Base-by-base conservation (phyloP, 2,797 vertebrate genomes). In the Moxostoma hubbsi region DNA sequence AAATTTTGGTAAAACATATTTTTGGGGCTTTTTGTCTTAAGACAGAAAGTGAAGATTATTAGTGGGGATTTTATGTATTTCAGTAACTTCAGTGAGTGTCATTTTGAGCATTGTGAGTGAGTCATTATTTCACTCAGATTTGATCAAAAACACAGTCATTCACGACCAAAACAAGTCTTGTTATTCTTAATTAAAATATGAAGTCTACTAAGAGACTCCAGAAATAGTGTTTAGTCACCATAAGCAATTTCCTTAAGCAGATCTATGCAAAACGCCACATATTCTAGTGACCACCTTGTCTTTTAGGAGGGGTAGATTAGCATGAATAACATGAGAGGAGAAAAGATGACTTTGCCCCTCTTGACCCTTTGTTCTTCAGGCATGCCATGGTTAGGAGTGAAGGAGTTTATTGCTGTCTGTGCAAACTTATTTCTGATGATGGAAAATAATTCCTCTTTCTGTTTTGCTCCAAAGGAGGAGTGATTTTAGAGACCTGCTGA, bases 401-500 rank as follows among this genome's bases (percentile, higher is more conserved):
- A 73, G 50, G 45, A 66, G 49, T 71, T 75, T 76, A 65, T 71
- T 57, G 46, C 62, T 58, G 51, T 70, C 73, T 76, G 67, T 77
- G 74, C 51, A 77, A 81, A 75, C 61, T 43, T 9, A 75, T 54
- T 68, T 75, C 72, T 55, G 47, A 36, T 55, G 62, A 68, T 45
- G 6, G 5, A 36, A 36, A 36, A 4, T 3, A 36, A 36, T 5
- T 36, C 36, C 36, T 65, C 72, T 66, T 16, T 10, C 47, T 58
- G 69, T 73, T 76, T 77, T 80, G 65, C 73, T 73, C 64, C 82
- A 13, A 77, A 64, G 77, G 79, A 68, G 57, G 74, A 68, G 74
- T 78, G 66, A 82, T 82, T 82, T 74, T 58, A 77, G 69, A 80
- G 72, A 55, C 77, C 63, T 80, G 72, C 73, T 80, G 76, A 80